Evolutionary conservation across 2,888 invertebrate species (phyloP).

Genomic region (Cynaeus angustus): DNA sequence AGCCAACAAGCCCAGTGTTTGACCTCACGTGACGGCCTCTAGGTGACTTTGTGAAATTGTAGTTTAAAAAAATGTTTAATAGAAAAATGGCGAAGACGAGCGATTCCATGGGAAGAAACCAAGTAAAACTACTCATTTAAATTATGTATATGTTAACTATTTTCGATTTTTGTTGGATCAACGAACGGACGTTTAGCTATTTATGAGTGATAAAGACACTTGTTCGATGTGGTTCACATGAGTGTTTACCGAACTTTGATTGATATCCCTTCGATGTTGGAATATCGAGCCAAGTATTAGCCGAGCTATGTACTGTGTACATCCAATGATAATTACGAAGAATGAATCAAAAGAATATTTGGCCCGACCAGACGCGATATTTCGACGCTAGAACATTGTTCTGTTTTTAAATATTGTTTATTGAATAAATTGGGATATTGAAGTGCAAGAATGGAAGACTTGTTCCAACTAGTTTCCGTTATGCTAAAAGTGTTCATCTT

Average conservation of each 20-base stretch:
- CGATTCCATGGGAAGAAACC: conserved; percentile 63
- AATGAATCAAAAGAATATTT: conserved; percentile 49
- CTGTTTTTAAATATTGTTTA: conserved; percentile 72
- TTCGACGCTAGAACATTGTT: conserved; percentile 70
- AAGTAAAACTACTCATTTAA: conserved; percentile 46
- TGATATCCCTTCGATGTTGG: conserved; percentile 53
- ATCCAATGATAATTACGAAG: conserved; percentile 45
- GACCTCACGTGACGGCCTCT: conserved; percentile 69
- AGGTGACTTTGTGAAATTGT: conserved; percentile 67
- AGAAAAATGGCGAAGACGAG: conserved; percentile 57
- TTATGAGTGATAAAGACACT: conserved; percentile 63
- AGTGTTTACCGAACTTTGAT: conserved; percentile 51
- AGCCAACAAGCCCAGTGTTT: conserved; percentile 65
- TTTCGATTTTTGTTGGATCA: conserved; percentile 55
- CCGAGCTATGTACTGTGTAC: conserved; percentile 47
- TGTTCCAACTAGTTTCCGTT: conserved; percentile 61
- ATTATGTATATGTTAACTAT: conserved; percentile 57
- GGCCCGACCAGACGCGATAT: conserved; percentile 56
- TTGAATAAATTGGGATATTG: conserved; percentile 63
- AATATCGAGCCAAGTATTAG: conserved; percentile 51
- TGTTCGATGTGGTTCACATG: conserved; percentile 66
- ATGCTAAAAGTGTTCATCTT: conserved; percentile 69
- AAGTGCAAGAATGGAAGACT: conserved; percentile 63
- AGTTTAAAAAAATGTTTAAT: conserved; percentile 53
- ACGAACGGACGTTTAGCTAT: conserved; percentile 68